Base-by-base conservation (phyloP, 2,113 vertebrate species). In the Albula goreensis region DNA sequence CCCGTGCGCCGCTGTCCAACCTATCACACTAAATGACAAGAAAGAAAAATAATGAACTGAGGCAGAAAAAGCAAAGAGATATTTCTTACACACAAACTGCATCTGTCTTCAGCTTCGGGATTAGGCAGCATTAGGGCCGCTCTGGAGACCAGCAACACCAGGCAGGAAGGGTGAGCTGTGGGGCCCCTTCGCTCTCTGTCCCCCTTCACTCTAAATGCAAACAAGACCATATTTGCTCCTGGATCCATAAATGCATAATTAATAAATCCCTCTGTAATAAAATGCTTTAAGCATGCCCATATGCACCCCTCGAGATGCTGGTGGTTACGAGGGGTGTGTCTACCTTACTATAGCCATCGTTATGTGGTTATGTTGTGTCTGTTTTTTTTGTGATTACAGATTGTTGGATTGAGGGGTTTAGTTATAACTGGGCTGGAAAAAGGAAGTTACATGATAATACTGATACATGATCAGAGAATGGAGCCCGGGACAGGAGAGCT, bases 1-100 rank as follows among this genome's bases (percentile, higher is more conserved):
- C 98, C 97, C 97, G 96, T 96, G 97, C 96, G 98, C 97, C 97
- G 97, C 98, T 98, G 98, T 99, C 98, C 98, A 98, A 99, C 98
- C 98, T 98, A 99, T 99, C 98, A 99, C 98, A 98, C 98, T 97
- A 98, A 99, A 97, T 99, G 97, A 99, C 98, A 99, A 99, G 97
- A 99, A 98, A 98, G 98, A 99, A 98, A 99, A 98, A 99, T 99
- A 99, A 99, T 99, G 98, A 99, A 99, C 97, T 99, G 97, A 98
- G 98, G 97, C 96, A 97, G 95, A 93, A 95, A 95, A 96, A 95
- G 94, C 95, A 95, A 95, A 95, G 94, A 94, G 94, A 96, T 95
- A 95, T 95, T 96, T 96, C 94, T 95, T 95, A 95, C 70, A 74
- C 70, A 25, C 95, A 95, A 93, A 93, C 86, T 78, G 91, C 91